Evolutionary conservation across 1,140 invertebrate species (phyloP), one percentile per base, ranked within the genome.

Genomic region (Papilio machaon): DNA sequence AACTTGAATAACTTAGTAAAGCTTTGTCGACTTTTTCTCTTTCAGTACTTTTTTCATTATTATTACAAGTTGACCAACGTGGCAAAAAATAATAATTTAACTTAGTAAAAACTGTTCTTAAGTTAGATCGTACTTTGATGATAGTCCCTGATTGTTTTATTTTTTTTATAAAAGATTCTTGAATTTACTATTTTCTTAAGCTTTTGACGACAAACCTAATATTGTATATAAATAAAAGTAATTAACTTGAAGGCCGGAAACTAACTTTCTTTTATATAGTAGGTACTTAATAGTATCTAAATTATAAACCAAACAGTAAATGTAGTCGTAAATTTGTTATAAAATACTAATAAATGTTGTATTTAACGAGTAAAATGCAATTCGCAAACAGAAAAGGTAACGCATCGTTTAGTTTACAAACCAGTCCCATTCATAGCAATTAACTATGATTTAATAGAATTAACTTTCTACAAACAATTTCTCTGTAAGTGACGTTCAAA

Each of bases 391-490:
- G 58, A 46, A 43, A 67, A 79, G 77, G 38, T 47, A 47, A 79
- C 38, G 38, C 38, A 64, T 79, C 58, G 58, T 79, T 79, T 70
- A 70, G 23, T 70, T 5, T 35, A 67, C n/a, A 17, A 30, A 15
- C 75, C 13, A 38, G 49, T 38, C 75, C 30, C 49, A 78, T 78
- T 15, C 30, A 52, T 47, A 43, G 77, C 38, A 79, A 67, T 79
- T 79, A 78, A 60, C 75, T 58, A 78, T 77, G 75, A 77, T 78
- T 78, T 78, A 78, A 78, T 78, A 78, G 76, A 58, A 58, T 64
- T 19, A 17, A 47, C 77, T 79, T 79, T 79, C 77, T 79, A 79
- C 54, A 79, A 79, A 79, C 54, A 79, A 67, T 67, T 67, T 46
- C 60, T 64, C 77, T 15, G n/a, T 79, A 76, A 38, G 54, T 60